Conservation (phyloP, 2,888 invertebrate species). For the Ophion ventricosus region DNA sequence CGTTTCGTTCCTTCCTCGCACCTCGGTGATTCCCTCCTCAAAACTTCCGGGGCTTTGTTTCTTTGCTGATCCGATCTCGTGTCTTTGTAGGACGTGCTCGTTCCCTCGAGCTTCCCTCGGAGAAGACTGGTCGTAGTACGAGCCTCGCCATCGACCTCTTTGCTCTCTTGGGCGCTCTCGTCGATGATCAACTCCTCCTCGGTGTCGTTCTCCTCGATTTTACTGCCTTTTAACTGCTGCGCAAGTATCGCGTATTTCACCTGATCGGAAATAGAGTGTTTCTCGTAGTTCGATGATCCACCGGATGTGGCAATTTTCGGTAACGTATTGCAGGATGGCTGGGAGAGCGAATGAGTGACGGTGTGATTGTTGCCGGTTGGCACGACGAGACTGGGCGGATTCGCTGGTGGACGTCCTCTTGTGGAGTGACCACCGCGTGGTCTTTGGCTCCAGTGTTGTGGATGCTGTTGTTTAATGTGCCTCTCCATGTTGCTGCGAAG, state of each 20-base stretch:
- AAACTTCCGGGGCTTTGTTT: not conserved
- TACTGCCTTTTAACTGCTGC: constrained; percentile 88
- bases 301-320: constrained; percentile 77
- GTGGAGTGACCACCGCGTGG: constrained; percentile 86
- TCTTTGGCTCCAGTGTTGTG: constrained; percentile 93
- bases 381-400: constrained; percentile 73
- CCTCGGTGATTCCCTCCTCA: not conserved
- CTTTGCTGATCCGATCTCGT: constrained; percentile 24
- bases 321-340: constrained; percentile 70
- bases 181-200: constrained; percentile 89
- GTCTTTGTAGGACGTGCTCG: constrained; percentile 53
- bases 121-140: constrained; percentile 74
- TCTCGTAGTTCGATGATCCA: constrained; percentile 82
- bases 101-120: constrained; percentile 77
- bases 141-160: constrained; percentile 70
- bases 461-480: constrained; percentile 97
- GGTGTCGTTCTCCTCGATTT: constrained; percentile 87
- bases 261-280: constrained; percentile 86
- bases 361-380: constrained; percentile 68
- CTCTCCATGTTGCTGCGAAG: constrained; percentile 97
- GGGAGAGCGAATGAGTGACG: constrained; percentile 59
- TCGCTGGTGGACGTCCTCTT: constrained; percentile 84
- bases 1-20: constrained; percentile 56
- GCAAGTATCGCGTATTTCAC: constrained; percentile 91
- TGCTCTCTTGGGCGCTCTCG: constrained; percentile 84